Evolutionary conservation across 1,140 invertebrate genomes (phyloP), one percentile per base, ranked within the genome.

Genomic region (Drosophila tropicalis): DNA sequence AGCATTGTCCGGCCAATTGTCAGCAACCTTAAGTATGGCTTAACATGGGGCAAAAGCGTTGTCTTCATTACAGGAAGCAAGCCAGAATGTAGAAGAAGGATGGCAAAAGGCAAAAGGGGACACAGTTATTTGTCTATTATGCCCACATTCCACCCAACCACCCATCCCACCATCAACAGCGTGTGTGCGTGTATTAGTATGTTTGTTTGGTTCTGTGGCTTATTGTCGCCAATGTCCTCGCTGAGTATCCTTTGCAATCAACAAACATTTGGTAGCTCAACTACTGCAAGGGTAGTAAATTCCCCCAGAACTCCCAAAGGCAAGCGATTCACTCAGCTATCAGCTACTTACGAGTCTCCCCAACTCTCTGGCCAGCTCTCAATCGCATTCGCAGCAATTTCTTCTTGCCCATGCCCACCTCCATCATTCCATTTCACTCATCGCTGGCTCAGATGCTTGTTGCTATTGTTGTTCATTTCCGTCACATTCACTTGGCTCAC

Each of bases 81-180:
- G 58, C 56, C 54, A 56, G 13, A 70, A 47, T 70, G 17, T 40
- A 57, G 36, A 57, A 15, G 3, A 44, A 17, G 29, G n/a, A 29
- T 13, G 69, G 36, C 19, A 17, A n/a, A 54, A 55, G 44, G 51
- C 41, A 64, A 81, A 65, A 77, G 79, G 82, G 84, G 85, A 83
- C 89, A 89, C 81, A 84, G 76, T 90, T 89, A 90, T 89, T 89
- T 89, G 84, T 89, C 84, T 81, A 90, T 89, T 89, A 90, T 89
- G 73, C 81, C 78, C 72, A 74, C 84, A 78, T 75, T 72, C 80
- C 68, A 79, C 81, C 62, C 64, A 65, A 51, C 44, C 64, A 56
- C 54, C 17, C 44, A 51, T 12, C 47, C 5, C 19, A 51, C 36
- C 67, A 55, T 62, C 51, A 60, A 60, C 51, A 55, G 40, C 17